These are phyloP conservation scores for Lampris incognitus DNA, from an alignment of 2,113 vertebrate species.

Conservation along the genomic window DNA sequence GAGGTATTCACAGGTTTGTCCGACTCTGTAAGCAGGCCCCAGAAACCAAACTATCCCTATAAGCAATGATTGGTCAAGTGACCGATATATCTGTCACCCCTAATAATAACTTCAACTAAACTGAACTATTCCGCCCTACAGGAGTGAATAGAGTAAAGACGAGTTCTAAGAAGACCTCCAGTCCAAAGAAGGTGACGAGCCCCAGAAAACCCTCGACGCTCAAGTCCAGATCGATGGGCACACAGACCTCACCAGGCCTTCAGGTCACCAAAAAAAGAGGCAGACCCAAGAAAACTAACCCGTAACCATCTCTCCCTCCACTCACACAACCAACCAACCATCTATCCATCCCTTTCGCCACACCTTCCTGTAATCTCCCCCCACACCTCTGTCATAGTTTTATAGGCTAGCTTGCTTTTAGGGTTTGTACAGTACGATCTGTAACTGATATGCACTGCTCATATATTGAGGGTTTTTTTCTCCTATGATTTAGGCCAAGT, in stretches of 20 bases:
- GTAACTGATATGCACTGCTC: constrained; percentile 35
- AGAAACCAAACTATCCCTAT: no score
- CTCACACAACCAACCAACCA: not conserved
- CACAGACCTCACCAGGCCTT: constrained; percentile 59
- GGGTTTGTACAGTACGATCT: constrained; percentile 32
- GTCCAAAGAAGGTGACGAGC: constrained; percentile 21
- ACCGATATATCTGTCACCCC: no score
- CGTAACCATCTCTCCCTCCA: constrained; percentile 25
- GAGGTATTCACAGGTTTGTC: no score
- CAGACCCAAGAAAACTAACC: constrained; percentile 60
- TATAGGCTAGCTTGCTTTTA: not conserved
- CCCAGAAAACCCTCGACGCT: not conserved
- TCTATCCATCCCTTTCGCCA: not conserved
- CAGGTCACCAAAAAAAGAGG: constrained; percentile 38
- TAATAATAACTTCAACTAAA: no score
- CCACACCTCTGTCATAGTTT: not conserved
- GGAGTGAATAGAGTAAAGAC: constrained; percentile 62
- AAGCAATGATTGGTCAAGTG: no score
- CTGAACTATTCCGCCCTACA: constrained; percentile 20
- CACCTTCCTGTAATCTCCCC: not conserved
- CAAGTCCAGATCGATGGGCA: constrained; percentile 19
- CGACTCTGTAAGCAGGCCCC: no score
- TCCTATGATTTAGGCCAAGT: constrained; percentile 24
- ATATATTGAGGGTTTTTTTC: constrained; percentile 22
- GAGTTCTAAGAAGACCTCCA: constrained; percentile 23